Evolutionary conservation across 2,113 vertebrate genomes (phyloP).

Genomic region (Chloroceryle aenea): DNA sequence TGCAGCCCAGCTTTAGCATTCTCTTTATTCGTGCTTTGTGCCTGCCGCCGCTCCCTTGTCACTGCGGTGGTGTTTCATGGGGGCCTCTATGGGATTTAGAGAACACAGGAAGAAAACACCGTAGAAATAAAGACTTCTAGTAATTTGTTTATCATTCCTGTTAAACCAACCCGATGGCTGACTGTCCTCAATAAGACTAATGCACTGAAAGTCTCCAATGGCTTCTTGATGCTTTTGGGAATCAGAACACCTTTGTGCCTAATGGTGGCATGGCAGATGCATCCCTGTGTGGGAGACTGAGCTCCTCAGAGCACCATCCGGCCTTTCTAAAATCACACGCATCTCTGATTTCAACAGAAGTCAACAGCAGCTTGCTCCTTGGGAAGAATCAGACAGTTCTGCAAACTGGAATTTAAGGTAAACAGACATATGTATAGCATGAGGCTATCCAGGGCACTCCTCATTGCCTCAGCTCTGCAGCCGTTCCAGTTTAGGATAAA

Average conservation of each 20-base stretch:
- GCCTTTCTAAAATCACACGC: not conserved
- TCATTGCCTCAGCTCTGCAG: not conserved
- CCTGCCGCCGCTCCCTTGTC: not conserved
- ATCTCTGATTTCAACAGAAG: not conserved
- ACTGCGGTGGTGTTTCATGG: not conserved
- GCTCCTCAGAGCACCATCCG: not conserved
- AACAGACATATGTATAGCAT: rapidly evolving
- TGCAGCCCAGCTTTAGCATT: slow-evolving; percentile 50
- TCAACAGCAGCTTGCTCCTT: rapidly evolving
- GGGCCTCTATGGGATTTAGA: not conserved
- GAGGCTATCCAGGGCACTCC: not conserved
- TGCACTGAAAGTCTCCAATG: not conserved
- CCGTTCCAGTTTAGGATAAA: not conserved
- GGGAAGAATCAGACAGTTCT: not conserved
- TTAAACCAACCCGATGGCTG: not conserved
- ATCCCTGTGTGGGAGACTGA: not conserved
- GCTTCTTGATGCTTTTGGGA: rapidly evolving
- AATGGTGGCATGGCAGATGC: not conserved
- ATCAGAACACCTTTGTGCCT: rapidly evolving
- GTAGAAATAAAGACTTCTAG: not conserved
- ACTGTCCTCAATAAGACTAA: not conserved
- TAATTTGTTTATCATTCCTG: not conserved
- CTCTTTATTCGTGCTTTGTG: slow-evolving; percentile 21
- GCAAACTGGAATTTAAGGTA: not conserved
- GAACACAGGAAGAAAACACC: not conserved